Evolutionary conservation across 2,113 vertebrate species (phyloP).

Genomic region (Caloenas nicobarica): DNA sequence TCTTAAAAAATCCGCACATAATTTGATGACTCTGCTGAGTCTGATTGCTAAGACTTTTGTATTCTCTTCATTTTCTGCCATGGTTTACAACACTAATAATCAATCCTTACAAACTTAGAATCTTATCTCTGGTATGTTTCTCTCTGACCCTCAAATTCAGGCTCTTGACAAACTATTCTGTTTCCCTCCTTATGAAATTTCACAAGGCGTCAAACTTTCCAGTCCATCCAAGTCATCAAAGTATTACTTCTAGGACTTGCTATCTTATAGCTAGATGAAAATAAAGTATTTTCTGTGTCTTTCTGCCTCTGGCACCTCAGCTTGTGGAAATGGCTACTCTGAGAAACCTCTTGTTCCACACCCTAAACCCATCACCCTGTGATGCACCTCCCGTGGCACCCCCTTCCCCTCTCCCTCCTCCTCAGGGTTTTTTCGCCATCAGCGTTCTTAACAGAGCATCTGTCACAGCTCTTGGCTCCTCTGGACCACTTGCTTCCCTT

Average conservation of each 20-base stretch:
- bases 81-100: neutral
- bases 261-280: neutral
- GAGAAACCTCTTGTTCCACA: neutral
- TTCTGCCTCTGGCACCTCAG: neutral
- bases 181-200: neutral
- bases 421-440: neutral
- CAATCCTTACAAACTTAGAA: neutral
- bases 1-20: accelerated
- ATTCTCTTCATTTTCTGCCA: neutral
- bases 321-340: neutral
- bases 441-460: neutral
- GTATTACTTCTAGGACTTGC: neutral
- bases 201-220: neutral
- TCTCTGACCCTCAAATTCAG: neutral
- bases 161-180: neutral
- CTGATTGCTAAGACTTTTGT: neutral
- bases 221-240: neutral
- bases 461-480: neutral
- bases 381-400: accelerated
- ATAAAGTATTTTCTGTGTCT: neutral
- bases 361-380: neutral
- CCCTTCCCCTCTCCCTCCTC: too few species aligned
- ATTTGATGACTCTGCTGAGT: neutral
- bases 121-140: neutral
- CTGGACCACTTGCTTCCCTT: neutral